Percentiles rank a stretch among this genome's conserved stretches.
phyloP scores from a whole-genome alignment of 2,888 invertebrate genomes.

The Pseudoips prasinana region DNA sequence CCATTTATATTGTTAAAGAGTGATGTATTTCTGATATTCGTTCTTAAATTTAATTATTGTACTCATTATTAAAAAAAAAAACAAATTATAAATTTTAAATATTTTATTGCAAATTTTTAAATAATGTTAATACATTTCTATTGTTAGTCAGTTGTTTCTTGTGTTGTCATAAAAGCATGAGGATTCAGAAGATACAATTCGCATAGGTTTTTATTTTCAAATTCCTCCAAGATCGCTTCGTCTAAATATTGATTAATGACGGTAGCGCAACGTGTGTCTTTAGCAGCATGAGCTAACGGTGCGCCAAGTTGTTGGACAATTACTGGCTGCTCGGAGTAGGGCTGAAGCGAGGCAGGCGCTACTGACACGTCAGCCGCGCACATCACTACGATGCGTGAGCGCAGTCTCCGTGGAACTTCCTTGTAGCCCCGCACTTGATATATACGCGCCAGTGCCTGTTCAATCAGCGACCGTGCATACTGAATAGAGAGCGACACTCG shows the following conservation, averaged over 20 bases:
- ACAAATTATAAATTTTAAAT: too few relatives aligned
- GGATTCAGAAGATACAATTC: slow-evolving; percentile 28
- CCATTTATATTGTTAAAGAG: too few relatives aligned
- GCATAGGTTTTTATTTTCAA: slow-evolving; percentile 40
- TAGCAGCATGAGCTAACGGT: slow-evolving; percentile 29
- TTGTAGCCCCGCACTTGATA: slow-evolving; percentile 27
- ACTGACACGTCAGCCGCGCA: slow-evolving; percentile 12
- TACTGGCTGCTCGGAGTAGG: slow-evolving; percentile 14
- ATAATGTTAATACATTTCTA: neutral
- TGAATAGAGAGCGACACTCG: slow-evolving; percentile 39
- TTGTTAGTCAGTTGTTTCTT: too few relatives aligned
- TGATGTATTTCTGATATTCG: too few relatives aligned
- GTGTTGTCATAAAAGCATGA: slow-evolving; percentile 6
- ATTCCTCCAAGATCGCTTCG: slow-evolving; percentile 28
- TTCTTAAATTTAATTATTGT: neutral
- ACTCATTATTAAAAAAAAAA: slow-evolving; percentile 4
- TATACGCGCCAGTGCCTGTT: slow-evolving; percentile 36
- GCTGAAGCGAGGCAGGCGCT: slow-evolving; percentile 1
- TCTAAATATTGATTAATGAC: slow-evolving; percentile 42
- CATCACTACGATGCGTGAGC: slow-evolving; percentile 35
- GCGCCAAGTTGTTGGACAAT: slow-evolving; percentile 31
- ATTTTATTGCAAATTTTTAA: too few relatives aligned
- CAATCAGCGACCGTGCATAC: slow-evolving; percentile 40
- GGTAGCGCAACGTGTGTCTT: slow-evolving; percentile 37
- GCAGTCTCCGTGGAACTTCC: slow-evolving; percentile 20